A percentile compares a stretch with the other conserved stretches of the same genome.
These are phyloP conservation scores for Jaculus jaculus DNA, from an alignment of 2,113 vertebrate genomes.

Conservation along the genomic window DNA sequence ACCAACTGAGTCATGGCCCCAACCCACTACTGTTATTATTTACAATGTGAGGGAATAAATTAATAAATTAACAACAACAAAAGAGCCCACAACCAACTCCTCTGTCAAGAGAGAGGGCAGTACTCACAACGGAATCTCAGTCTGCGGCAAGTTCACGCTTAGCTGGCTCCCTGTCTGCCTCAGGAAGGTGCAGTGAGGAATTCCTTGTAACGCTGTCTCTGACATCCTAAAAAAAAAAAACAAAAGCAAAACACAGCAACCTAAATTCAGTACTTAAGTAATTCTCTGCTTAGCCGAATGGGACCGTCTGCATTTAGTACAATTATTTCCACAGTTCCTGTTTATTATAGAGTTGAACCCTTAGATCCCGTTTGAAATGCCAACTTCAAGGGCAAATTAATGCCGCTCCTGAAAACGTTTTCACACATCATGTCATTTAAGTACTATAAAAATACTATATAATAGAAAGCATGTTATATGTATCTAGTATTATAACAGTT, in stretches of 20 bases:
- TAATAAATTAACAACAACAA: no score
- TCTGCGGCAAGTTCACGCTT: no score
- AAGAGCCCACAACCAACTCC: no score
- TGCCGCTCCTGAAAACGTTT: background rate
- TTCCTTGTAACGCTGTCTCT: background rate
- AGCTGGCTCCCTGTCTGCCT: background rate
- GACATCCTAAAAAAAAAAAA: background rate
- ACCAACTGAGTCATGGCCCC: no score
- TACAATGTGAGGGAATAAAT: no score
- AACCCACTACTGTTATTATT: no score
- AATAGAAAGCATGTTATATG: no score
- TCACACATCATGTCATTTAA: background rate
- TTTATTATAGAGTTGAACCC: background rate
- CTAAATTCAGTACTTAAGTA: conserved; percentile 1
- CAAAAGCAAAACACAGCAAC: background rate
- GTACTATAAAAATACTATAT: background rate
- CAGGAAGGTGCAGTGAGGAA: background rate
- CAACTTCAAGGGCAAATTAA: background rate
- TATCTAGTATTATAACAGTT: no score
- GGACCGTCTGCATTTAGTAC: background rate
- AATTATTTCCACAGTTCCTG: background rate
- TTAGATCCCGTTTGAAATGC: background rate
- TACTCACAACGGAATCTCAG: no score
- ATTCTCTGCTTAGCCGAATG: background rate
- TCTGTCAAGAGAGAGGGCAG: no score